phyloP scores from a whole-genome alignment of 2,888 invertebrate species.

The Pheosia tremula region DNA sequence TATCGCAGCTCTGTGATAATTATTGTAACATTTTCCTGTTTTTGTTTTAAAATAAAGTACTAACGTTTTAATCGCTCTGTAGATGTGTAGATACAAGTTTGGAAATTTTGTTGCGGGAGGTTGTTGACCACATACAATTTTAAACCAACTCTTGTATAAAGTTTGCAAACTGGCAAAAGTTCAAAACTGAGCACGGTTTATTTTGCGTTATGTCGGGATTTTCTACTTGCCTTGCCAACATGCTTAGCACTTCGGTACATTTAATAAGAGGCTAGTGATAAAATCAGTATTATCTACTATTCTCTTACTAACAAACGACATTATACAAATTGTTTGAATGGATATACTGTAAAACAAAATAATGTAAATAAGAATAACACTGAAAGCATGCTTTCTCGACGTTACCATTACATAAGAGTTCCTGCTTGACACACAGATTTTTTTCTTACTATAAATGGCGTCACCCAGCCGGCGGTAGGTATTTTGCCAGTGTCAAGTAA shows the following conservation, averaged over 20 bases:
- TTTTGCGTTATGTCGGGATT: constrained; percentile 18
- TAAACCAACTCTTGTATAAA: constrained; percentile 27
- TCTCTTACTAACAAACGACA: no score
- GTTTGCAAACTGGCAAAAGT: constrained; percentile 46
- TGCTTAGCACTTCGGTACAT: background rate
- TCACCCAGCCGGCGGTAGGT: no score
- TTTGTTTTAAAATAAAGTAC: constrained; percentile 12
- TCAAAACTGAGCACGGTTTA: constrained; percentile 41
- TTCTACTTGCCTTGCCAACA: constrained; percentile 24
- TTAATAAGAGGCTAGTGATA: no score
- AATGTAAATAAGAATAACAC: no score
- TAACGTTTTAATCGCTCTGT: constrained; percentile 12
- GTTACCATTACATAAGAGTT: no score
- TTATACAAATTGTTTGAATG: no score
- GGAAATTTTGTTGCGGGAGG: constrained; percentile 16
- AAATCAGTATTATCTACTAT: no score
- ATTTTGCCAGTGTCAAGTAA: no score
- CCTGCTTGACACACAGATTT: no score
- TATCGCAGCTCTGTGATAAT: constrained; percentile 1
- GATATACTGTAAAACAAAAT: no score
- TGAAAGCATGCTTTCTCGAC: no score
- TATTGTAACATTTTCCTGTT: background rate
- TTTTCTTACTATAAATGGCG: no score
- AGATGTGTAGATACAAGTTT: constrained; percentile 1
- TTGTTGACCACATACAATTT: constrained; percentile 41